These are phyloP conservation scores for Bovichtus diacanthus DNA, from an alignment of 2,797 vertebrate species.

Conservation along the genomic window DNA sequence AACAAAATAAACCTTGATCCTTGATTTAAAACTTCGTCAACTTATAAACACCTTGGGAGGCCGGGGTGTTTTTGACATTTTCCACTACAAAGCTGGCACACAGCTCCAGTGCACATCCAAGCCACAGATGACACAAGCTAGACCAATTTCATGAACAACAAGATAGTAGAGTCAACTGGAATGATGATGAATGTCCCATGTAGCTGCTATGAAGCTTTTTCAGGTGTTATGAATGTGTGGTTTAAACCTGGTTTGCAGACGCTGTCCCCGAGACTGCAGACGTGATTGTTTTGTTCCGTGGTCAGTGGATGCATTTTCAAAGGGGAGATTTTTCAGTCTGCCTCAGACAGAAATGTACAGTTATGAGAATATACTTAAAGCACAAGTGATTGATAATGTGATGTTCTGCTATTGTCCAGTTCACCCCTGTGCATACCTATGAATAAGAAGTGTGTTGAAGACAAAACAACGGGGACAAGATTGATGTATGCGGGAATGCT, in stretches of 20 bases:
- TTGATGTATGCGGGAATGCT: slow-evolving; percentile 70
- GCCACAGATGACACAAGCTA: slow-evolving; percentile 10
- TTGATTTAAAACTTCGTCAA: slow-evolving; percentile 9
- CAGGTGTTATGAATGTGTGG: slow-evolving; percentile 64
- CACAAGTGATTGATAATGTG: slow-evolving; percentile 73
- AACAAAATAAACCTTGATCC: too few relatives aligned
- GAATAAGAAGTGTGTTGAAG: slow-evolving; percentile 55
- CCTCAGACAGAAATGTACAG: slow-evolving; percentile 30
- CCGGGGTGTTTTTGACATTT: neutral
- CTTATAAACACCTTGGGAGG: neutral
- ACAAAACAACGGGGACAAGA: slow-evolving; percentile 53
- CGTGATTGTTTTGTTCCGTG: slow-evolving; percentile 45
- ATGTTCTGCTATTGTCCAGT: slow-evolving; percentile 73
- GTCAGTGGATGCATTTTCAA: slow-evolving; percentile 45
- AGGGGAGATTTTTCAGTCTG: slow-evolving; percentile 46
- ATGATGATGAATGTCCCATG: slow-evolving; percentile 49
- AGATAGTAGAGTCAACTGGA: slow-evolving; percentile 12
- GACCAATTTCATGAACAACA: slow-evolving; percentile 5
- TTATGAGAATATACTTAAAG: slow-evolving; percentile 60
- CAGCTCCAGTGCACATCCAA: slow-evolving; percentile 9
- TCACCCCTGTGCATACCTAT: slow-evolving; percentile 59
- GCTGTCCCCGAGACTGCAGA: slow-evolving; percentile 38
- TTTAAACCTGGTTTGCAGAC: slow-evolving; percentile 59
- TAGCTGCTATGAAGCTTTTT: slow-evolving; percentile 67
- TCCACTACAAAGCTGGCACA: slow-evolving; percentile 5